A percentile compares a stretch with the other conserved stretches of the same genome.
Evolutionary conservation across 2,113 vertebrate genomes (phyloP).

Genomic region (Neoarius graeffei): DNA sequence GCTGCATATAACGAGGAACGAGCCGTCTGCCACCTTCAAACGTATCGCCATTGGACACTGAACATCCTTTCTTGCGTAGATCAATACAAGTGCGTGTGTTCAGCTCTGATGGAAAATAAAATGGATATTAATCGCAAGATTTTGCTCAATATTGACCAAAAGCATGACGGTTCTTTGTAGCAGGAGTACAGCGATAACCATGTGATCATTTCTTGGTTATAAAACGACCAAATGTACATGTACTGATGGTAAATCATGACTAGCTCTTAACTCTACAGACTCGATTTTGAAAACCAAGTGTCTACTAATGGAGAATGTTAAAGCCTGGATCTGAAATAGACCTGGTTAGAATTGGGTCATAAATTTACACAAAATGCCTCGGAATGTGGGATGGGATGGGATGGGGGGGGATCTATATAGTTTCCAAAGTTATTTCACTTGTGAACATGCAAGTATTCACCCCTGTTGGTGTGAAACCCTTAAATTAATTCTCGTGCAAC

Average conservation of each 20-base stretch:
- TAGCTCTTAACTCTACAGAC: neutral
- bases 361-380: neutral
- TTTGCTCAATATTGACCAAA: too few species aligned
- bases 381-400: too few species aligned
- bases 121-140: too few species aligned
- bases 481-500: neutral
- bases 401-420: too few species aligned
- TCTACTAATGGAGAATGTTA: neutral
- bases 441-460: neutral
- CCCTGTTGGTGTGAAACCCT: neutral
- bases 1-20: neutral
- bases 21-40: too few species aligned
- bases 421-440: neutral
- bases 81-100: neutral
- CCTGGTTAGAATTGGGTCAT: too few species aligned
- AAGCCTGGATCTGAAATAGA: neutral
- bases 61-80: neutral
- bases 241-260: neutral
- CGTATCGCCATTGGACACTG: too few species aligned
- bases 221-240: too few species aligned
- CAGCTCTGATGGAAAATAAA: neutral
- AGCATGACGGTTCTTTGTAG: too few species aligned
- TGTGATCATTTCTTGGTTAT: neutral
- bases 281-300: neutral
- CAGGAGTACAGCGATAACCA: too few species aligned